phyloP scores from a whole-genome alignment of 2,797 vertebrate genomes.

The Falco rusticolus region DNA sequence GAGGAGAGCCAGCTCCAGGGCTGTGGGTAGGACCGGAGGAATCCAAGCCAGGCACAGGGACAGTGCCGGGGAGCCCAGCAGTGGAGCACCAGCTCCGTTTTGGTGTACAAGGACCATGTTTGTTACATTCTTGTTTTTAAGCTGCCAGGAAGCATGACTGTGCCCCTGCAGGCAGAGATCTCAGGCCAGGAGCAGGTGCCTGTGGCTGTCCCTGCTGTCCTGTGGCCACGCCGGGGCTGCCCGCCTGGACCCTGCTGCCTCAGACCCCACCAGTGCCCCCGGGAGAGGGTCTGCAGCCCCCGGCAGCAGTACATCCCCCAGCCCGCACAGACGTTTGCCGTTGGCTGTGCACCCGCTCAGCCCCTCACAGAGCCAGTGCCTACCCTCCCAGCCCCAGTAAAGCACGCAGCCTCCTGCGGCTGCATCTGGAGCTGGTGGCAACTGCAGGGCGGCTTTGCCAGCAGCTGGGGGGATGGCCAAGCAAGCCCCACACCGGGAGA shows the following conservation, averaged over 20 bases:
- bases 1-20: neutral
- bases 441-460: neutral
- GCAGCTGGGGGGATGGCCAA: rapidly evolving
- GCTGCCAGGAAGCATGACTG: neutral
- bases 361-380: neutral
- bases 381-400: neutral
- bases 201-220: neutral
- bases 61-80: rapidly evolving
- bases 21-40: neutral
- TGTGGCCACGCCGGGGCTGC: rapidly evolving
- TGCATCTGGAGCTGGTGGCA: neutral
- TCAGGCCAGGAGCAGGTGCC: neutral
- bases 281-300: neutral
- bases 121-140: neutral
- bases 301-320: rapidly evolving
- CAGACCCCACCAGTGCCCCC: rapidly evolving
- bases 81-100: neutral
- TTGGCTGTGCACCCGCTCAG: neutral
- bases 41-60: neutral
- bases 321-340: rapidly evolving
- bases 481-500: rapidly evolving
- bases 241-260: neutral
- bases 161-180: neutral
- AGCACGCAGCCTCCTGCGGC: rapidly evolving
- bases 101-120: neutral